phyloP scores from a whole-genome alignment of 2,888 invertebrate species.

The Oscheius sp. region DNA sequence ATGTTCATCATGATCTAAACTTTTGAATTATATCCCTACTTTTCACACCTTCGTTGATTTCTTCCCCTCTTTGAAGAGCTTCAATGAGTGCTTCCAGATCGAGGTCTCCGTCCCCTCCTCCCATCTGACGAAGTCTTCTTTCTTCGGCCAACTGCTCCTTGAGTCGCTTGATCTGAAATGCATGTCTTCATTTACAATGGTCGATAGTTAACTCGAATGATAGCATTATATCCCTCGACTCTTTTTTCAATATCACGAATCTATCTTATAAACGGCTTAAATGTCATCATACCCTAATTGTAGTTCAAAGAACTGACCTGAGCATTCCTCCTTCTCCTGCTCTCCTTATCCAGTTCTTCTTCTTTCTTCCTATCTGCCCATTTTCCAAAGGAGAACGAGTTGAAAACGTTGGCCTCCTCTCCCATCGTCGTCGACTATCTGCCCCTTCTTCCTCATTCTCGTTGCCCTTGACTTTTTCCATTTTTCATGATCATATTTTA shows the following conservation, averaged over 20 bases:
- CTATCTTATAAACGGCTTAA: too few species aligned
- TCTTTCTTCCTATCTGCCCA: slow-evolving; percentile 59
- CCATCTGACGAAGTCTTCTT: slow-evolving; percentile 46
- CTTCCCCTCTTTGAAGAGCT: slow-evolving; percentile 53
- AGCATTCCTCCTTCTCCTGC: slow-evolving; percentile 45
- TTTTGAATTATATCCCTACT: background rate
- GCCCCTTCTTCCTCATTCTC: too few species aligned
- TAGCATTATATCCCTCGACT: too few species aligned
- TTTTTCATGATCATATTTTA: background rate
- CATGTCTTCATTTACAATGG: too few species aligned
- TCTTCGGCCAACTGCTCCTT: slow-evolving; percentile 56
- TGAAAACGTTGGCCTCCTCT: slow-evolving; percentile 56
- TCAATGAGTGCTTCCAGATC: slow-evolving; percentile 56
- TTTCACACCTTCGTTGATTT: slow-evolving; percentile 4
- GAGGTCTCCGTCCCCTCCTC: slow-evolving; percentile 53
- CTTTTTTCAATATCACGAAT: too few species aligned
- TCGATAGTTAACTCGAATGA: too few species aligned
- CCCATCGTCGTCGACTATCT: slow-evolving; percentile 10
- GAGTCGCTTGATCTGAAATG: slow-evolving; percentile 55
- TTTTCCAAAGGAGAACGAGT: slow-evolving; percentile 60
- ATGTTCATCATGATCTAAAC: slow-evolving; percentile 14
- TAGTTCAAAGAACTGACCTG: slow-evolving; percentile 41
- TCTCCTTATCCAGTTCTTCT: slow-evolving; percentile 59
- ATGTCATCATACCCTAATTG: too few species aligned
- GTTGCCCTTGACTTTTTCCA: background rate